Percentiles rank a stretch among this genome's conserved stretches.
These are phyloP conservation scores for Onychomys torridus DNA, from an alignment of 2,797 vertebrate genomes.

Conservation along the genomic window DNA sequence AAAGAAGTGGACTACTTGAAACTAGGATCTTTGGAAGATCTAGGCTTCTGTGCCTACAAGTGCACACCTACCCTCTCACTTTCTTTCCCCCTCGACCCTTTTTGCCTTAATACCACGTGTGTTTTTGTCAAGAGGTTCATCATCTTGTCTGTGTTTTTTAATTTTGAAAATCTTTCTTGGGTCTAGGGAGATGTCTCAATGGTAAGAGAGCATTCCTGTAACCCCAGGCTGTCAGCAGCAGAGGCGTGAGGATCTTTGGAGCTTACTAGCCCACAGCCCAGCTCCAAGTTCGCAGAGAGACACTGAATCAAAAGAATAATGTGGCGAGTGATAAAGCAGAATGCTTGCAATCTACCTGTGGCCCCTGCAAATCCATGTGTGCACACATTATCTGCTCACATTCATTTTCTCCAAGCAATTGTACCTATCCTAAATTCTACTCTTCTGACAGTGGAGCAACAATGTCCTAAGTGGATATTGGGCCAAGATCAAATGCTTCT, in stretches of 20 bases:
- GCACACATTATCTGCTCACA: not conserved
- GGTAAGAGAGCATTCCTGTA: too few species aligned
- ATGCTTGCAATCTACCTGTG: not conserved
- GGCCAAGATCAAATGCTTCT: not conserved
- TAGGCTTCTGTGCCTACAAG: not conserved
- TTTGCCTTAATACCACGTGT: constrained; percentile 10
- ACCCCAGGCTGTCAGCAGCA: not conserved
- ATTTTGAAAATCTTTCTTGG: not conserved
- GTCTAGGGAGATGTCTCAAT: not conserved
- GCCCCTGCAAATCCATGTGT: not conserved
- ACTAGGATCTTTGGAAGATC: constrained; percentile 1
- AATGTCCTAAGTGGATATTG: not conserved
- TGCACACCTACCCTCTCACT: not conserved
- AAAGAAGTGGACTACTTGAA: constrained; percentile 33
- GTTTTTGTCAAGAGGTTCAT: constrained; percentile 36
- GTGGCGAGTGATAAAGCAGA: not conserved
- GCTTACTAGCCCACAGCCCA: too few species aligned
- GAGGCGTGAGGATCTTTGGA: not conserved
- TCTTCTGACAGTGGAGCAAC: not conserved
- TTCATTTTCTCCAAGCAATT: not conserved
- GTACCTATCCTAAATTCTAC: not conserved
- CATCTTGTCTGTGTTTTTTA: not conserved
- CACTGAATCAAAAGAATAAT: not conserved
- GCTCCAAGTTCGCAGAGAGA: not conserved
- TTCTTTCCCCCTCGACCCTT: rapidly evolving